A percentile compares a stretch with the other conserved stretches of the same genome.
These are phyloP conservation scores for Idaea straminata DNA, from an alignment of 2,888 invertebrate genomes.

Conservation along the genomic window DNA sequence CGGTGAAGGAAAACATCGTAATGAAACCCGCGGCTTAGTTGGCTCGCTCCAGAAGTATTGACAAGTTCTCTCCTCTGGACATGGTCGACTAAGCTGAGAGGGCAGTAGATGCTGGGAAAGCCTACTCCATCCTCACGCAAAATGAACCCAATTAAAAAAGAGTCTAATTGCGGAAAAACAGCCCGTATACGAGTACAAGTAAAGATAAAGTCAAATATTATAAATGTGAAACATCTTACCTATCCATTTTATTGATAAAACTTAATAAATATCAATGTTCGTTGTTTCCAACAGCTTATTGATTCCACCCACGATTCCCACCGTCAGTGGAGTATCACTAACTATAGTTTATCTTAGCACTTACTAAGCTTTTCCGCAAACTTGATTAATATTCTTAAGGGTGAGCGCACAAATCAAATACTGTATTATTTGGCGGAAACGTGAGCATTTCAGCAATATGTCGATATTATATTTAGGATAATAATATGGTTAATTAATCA, in stretches of 20 bases:
- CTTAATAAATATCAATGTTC: neutral
- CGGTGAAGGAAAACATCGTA: too few relatives aligned
- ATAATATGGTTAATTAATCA: neutral
- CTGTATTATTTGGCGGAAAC: constrained; percentile 25
- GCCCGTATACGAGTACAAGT: too few relatives aligned
- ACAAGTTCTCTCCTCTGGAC: too few relatives aligned
- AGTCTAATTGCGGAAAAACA: too few relatives aligned
- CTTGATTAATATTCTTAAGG: constrained; percentile 27
- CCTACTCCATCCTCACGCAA: too few relatives aligned
- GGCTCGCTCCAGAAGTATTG: too few relatives aligned
- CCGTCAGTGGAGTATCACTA: constrained; percentile 18
- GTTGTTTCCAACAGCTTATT: constrained; percentile 6
- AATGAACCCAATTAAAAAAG: too few relatives aligned
- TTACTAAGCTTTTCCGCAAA: constrained; percentile 13
- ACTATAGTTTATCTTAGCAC: constrained; percentile 21
- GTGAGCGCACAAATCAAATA: constrained; percentile 29
- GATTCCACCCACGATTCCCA: constrained; percentile 19
- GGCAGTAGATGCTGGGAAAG: too few relatives aligned
- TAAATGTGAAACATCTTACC: neutral
- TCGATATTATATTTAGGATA: neutral
- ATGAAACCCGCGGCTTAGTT: too few relatives aligned
- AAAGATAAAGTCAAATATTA: neutral
- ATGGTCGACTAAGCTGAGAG: too few relatives aligned
- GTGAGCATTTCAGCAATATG: constrained; percentile 12
- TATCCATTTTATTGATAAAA: neutral